Percentiles rank a stretch among this genome's conserved stretches.
Conservation (phyloP, 2,888 invertebrate genomes). For the Chloroclysta siterata region DNA sequence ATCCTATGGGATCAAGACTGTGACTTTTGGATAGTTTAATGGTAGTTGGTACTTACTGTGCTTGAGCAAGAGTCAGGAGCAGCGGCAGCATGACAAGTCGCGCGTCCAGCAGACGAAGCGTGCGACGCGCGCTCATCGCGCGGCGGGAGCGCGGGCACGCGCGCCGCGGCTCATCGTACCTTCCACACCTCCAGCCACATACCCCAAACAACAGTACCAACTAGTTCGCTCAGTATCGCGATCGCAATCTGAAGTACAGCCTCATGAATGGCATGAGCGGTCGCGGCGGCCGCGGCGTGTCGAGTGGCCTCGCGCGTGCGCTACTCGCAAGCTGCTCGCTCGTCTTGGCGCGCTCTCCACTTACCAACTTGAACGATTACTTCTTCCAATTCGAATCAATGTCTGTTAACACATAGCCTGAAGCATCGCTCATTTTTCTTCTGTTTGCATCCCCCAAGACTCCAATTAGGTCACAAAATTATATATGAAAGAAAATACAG, state of each 20-base stretch:
- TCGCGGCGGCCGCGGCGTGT: conserved; percentile 65
- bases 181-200: conserved; percentile 32
- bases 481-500: too few species aligned
- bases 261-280: conserved; percentile 61
- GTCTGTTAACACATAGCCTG: conserved; percentile 26
- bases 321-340: conserved; percentile 52
- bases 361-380: conserved; percentile 45
- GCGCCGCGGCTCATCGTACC: conserved; percentile 58
- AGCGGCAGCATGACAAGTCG: conserved; percentile 56
- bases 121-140: conserved; percentile 78
- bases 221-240: conserved; percentile 44
- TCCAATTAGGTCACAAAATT: background rate
- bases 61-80: conserved; percentile 58
- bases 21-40: too few species aligned
- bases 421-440: conserved; percentile 12
- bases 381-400: conserved; percentile 43
- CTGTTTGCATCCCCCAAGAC: conserved; percentile 6
- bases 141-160: conserved; percentile 64
- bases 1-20: too few species aligned
- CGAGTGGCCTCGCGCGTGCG: conserved; percentile 82
- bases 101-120: conserved; percentile 58
- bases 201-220: conserved; percentile 23
- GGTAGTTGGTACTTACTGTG: conserved; percentile 62
- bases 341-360: conserved; percentile 48
- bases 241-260: conserved; percentile 52